These are phyloP conservation scores for Silurus meridionalis DNA, from an alignment of 2,113 vertebrate species.

Conservation along the genomic window DNA sequence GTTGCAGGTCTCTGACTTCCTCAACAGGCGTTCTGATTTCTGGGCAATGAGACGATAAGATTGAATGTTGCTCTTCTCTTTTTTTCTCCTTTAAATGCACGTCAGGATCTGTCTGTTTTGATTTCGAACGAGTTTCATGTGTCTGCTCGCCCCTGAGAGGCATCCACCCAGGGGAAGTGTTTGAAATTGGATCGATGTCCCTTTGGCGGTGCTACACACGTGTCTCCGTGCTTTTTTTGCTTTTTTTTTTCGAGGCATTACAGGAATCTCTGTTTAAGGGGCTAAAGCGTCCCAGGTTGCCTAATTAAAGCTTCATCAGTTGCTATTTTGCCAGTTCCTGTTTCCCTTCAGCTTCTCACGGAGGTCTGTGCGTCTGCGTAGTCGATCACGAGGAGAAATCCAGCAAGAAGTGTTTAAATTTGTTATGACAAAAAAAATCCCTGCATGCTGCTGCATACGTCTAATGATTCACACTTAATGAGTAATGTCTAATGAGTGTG, in stretches of 20 bases:
- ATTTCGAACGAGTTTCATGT: neutral
- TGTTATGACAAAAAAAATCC: neutral
- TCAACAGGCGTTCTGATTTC: neutral
- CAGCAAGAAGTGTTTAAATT: neutral
- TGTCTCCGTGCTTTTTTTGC: neutral
- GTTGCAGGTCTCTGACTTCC: neutral
- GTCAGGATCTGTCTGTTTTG: neutral
- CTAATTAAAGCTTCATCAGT: conserved; percentile 58
- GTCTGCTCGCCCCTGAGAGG: neutral
- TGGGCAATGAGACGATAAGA: neutral
- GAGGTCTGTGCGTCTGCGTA: conserved; percentile 23
- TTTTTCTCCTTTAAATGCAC: neutral
- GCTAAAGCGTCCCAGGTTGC: conserved; percentile 44
- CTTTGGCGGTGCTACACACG: neutral
- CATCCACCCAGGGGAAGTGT: conserved; percentile 7
- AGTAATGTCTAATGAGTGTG: conserved; percentile 24
- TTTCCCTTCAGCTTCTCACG: conserved; percentile 27
- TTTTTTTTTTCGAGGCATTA: neutral
- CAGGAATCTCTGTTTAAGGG: conserved; percentile 27
- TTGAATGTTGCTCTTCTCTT: too few species aligned
- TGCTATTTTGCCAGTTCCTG: conserved; percentile 55
- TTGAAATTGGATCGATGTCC: conserved; percentile 14
- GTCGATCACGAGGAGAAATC: neutral
- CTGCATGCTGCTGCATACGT: neutral
- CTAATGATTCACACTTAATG: conserved; percentile 26